Conservation (phyloP, 2,888 invertebrate genomes). For the Xestia xanthographa region DNA sequence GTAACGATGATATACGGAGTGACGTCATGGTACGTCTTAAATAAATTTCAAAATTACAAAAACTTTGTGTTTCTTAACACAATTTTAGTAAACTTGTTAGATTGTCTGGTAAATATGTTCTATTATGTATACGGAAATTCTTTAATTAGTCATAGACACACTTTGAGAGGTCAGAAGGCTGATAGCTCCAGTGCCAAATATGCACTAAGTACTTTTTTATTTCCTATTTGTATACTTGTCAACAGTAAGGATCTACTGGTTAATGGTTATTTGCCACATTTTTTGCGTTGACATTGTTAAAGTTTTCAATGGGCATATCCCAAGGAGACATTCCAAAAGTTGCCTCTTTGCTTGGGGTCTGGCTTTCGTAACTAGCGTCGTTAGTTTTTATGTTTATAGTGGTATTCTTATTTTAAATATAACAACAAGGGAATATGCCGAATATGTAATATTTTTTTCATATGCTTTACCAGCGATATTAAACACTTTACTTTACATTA, state of each 20-base stretch:
- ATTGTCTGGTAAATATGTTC: too few relatives aligned
- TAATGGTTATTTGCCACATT: not conserved
- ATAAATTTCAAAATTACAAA: not conserved
- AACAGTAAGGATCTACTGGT: not conserved
- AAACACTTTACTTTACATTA: conserved; percentile 5
- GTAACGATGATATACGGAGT: not conserved
- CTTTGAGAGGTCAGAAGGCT: too few relatives aligned
- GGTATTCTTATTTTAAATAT: too few relatives aligned
- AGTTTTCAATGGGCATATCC: conserved; percentile 5
- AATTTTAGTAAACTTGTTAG: not conserved
- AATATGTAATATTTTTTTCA: too few relatives aligned
- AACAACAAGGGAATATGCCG: too few relatives aligned
- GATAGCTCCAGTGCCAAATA: too few relatives aligned
- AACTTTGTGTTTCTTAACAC: not conserved
- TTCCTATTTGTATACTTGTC: not conserved
- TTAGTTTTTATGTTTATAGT: not conserved
- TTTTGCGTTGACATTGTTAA: conserved; percentile 23
- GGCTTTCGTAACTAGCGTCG: not conserved
- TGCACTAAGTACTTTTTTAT: too few relatives aligned
- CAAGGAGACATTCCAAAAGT: conserved; percentile 1
- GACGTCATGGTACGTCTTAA: not conserved
- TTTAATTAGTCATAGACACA: too few relatives aligned
- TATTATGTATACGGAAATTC: not conserved
- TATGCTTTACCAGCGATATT: not conserved
- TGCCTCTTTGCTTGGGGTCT: conserved; percentile 2